Base-by-base conservation (phyloP, 2,888 invertebrate species). In the Magallana nippona region DNA sequence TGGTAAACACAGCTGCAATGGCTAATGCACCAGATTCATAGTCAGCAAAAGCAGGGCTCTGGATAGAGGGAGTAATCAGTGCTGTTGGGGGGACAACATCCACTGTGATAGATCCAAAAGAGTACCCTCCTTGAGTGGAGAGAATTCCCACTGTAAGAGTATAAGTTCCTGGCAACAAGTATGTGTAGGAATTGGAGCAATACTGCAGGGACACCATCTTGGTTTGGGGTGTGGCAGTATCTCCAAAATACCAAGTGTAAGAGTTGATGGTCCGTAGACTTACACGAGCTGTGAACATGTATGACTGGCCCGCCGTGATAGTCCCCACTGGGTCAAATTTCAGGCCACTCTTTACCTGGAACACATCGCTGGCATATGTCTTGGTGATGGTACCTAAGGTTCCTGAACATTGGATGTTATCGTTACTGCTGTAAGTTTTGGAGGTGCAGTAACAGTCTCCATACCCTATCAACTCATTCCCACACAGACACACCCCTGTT, bases 221-320 rank as follows among this genome's bases (percentile, higher is more conserved):
- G 10, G 19, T 60, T 22, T 79, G 22, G 63, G 32, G 78, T 44
- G 15, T 82, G 22, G 83, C 80, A 17, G 85, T 86, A 79, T 90
- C 90, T 15, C 87, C 88, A 84, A 88, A 88, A 19, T 81, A 78
- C 88, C 88, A 88, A 8, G 78, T 60, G 55, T 86, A 87, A 10
- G 81, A 81, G 44, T 83, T 85, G 60, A 85, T 84, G 10, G 79
- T 82, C 32, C 81, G 56, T 15, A 84, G 77, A n/a, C 80, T 82
- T 0, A 86, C 87, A 19, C 79, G 81, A n/a, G 86, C 81, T 15
- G 81, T 84, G 55, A 90, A 87, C 22, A 58, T 83, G 15, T 85
- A 27, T 15, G 81, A 82, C 10, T 79, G 55, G 13, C 86, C 86
- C 10, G 84, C 83, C 11, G 71, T 78, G 19, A 85, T 63, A 8